Base-by-base conservation (phyloP, 2,113 vertebrate genomes). In the Upupa epops region DNA sequence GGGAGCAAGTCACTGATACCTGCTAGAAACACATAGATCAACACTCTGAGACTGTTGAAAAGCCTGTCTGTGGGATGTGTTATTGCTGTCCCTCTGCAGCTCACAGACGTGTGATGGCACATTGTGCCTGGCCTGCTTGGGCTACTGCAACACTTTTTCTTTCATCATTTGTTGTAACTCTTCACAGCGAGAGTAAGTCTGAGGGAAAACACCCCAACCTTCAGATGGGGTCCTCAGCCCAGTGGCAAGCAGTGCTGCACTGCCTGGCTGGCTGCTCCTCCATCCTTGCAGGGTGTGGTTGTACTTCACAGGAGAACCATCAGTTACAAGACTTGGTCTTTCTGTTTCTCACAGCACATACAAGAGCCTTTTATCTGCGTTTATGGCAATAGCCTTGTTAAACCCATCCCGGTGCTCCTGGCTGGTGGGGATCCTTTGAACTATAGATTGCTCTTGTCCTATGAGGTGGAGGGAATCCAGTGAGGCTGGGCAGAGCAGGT, bases 241-340 rank as follows among this genome's bases (percentile, higher is more conserved):
- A 1, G 14, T 1, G 1, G 22, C 1, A 2, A 4, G 17, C 2
- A 0, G 19, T 8, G 1, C 55, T 55, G 36, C 1, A 0, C 15
- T 60, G 26, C 59, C 54, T 48, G 61, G 31, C 56, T 66, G 14
- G 31, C 56, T 66, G 14, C 66, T 42, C 25, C 8, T 22, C 17
- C 17, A 4, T 8, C 42, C 52, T 65, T n/a, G 7, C 51, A 69
- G 54, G 68, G 2, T 4, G 14, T 61, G 63, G 11, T 19, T 59
- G 32, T 58, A 14, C 40, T 80, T 90, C 46, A 36, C 31, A 17
- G 8, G 17, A 31, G 31, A 90, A 31, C 31, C 31, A 70, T 8
- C 46, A 31, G 18, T 48, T 18, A 25, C 21, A 29, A 32, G 34
- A 58, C 25, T 37, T 31, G 24, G 25, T 71, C 52, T 26, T 81